Percentiles rank a stretch among this genome's conserved stretches.
Conservation (phyloP, 1,140 invertebrate species). For the Lysiphlebus fabarum region DNA sequence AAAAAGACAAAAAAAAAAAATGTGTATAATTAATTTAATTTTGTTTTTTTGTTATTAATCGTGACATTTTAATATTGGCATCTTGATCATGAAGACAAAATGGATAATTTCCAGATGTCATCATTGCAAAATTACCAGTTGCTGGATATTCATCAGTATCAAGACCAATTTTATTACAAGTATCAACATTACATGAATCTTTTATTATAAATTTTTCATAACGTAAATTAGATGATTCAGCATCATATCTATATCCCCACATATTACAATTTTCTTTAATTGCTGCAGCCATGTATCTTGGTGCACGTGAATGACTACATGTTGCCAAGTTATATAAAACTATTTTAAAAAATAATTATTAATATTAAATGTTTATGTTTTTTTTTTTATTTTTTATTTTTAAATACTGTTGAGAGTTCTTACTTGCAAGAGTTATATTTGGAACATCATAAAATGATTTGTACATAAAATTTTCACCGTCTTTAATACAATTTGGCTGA, state of each 20-base stretch:
- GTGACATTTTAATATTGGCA: not conserved
- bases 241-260: slow-evolving; percentile 31
- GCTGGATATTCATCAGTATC: slow-evolving; percentile 27
- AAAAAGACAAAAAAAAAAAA: no score
- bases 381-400: no score
- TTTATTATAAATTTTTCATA: slow-evolving; percentile 22
- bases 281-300: slow-evolving; percentile 34
- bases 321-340: slow-evolving; percentile 35
- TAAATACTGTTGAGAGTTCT: no score
- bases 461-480: slow-evolving; percentile 27
- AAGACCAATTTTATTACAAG: slow-evolving; percentile 32
- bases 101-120: slow-evolving; percentile 33
- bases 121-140: slow-evolving; percentile 32
- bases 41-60: not conserved
- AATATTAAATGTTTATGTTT: no score
- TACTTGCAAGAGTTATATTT: slow-evolving; percentile 23
- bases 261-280: slow-evolving; percentile 30
- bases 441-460: slow-evolving; percentile 30
- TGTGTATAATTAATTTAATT: no score
- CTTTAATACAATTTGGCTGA: slow-evolving; percentile 39
- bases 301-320: slow-evolving; percentile 33
- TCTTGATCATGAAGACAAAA: slow-evolving; percentile 26
- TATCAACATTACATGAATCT: slow-evolving; percentile 24
- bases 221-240: slow-evolving; percentile 11
- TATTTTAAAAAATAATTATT: slow-evolving; percentile 6